Percentiles rank a stretch among this genome's conserved stretches.
phyloP scores from a whole-genome alignment of 2,888 invertebrate genomes.

The Vesta saturnalis region DNA sequence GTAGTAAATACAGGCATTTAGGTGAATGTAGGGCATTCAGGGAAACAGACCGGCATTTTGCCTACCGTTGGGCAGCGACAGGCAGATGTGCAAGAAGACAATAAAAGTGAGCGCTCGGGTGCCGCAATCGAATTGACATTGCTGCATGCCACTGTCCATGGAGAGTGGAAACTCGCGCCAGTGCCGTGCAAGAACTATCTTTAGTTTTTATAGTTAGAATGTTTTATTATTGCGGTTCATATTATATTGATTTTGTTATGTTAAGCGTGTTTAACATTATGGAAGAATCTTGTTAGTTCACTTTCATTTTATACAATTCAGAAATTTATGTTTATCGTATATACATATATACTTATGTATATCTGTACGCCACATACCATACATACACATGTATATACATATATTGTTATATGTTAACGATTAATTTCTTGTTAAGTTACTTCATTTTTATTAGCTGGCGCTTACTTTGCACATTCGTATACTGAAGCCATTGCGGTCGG shows the following conservation, averaged over 20 bases:
- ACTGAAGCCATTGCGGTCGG: slow-evolving; percentile 59
- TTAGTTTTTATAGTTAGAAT: slow-evolving; percentile 39
- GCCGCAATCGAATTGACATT: slow-evolving; percentile 60
- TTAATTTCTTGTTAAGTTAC: slow-evolving; percentile 56
- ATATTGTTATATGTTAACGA: slow-evolving; percentile 54
- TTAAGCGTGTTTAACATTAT: slow-evolving; percentile 33
- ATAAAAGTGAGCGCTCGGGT: slow-evolving; percentile 61
- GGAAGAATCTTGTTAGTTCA: slow-evolving; percentile 47
- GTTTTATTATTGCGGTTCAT: slow-evolving; percentile 45
- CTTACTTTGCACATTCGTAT: slow-evolving; percentile 61
- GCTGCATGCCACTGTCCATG: slow-evolving; percentile 61
- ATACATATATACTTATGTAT: slow-evolving; percentile 58
- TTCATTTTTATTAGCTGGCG: slow-evolving; percentile 61
- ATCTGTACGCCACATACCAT: slow-evolving; percentile 50
- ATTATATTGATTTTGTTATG: slow-evolving; percentile 44
- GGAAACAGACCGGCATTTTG: slow-evolving; percentile 19
- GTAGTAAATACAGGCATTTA: slow-evolving; percentile 21
- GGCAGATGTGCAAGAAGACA: slow-evolving; percentile 62
- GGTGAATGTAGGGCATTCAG: slow-evolving; percentile 25
- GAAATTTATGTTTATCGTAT: slow-evolving; percentile 51
- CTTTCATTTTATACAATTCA: slow-evolving; percentile 51
- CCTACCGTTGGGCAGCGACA: slow-evolving; percentile 63
- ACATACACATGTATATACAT: slow-evolving; percentile 61
- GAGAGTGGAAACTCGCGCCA: slow-evolving; percentile 56
- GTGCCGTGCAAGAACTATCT: slow-evolving; percentile 53